Evolutionary conservation across 2,797 vertebrate species (phyloP).

Genomic region (Myotis pilosus): DNA sequence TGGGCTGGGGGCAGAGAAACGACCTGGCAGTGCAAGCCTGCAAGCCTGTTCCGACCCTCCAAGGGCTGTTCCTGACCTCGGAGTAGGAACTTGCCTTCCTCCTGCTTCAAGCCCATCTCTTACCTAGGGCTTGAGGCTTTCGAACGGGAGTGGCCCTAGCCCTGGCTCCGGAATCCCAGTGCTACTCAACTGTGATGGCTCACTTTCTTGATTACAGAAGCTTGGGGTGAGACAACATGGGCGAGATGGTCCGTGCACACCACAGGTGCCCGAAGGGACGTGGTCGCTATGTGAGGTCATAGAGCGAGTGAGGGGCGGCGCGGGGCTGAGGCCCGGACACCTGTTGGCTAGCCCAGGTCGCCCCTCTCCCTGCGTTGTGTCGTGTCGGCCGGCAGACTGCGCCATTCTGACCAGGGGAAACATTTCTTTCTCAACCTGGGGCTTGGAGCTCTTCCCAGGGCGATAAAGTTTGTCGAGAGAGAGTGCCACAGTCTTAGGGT

Average conservation of each 20-base stretch:
- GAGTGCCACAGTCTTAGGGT: background rate
- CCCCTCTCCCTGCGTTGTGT: background rate
- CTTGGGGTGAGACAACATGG: background rate
- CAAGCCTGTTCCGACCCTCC: no score
- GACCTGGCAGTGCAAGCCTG: rapidly evolving
- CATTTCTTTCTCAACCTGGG: background rate
- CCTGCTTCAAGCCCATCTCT: background rate
- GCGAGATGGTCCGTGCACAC: rapidly evolving
- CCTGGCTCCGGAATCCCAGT: background rate
- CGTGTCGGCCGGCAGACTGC: rapidly evolving
- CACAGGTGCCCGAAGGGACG: background rate
- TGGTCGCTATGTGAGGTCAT: no score
- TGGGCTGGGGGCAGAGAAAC: background rate
- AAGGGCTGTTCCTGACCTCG: background rate
- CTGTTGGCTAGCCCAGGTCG: background rate
- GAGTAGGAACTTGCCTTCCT: background rate
- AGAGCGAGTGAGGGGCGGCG: background rate
- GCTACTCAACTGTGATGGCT: background rate
- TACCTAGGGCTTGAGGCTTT: background rate
- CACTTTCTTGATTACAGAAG: background rate
- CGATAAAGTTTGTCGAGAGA: background rate
- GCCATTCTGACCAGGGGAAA: background rate
- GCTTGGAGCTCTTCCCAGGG: background rate
- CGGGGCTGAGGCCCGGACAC: background rate
- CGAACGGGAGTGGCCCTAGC: no score